These are phyloP conservation scores for Rhodinocichla rosea DNA, from an alignment of 2,113 vertebrate genomes.

Conservation along the genomic window DNA sequence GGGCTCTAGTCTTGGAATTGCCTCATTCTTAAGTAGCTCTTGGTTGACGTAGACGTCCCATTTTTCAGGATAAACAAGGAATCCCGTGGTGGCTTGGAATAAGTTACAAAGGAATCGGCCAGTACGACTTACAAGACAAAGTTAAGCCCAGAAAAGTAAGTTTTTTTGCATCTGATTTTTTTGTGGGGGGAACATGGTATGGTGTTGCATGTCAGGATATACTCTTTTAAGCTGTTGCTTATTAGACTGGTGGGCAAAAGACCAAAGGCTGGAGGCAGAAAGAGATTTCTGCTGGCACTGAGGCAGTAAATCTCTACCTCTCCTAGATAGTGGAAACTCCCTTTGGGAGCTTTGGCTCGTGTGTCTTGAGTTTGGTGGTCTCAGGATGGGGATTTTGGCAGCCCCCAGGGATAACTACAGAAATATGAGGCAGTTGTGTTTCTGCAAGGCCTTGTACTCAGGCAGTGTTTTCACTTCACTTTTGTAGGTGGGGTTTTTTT, in stretches of 20 bases:
- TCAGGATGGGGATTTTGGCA: background rate
- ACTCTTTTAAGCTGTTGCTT: background rate
- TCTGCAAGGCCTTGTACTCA: background rate
- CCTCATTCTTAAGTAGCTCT: background rate
- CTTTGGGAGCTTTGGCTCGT: background rate
- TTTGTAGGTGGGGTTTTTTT: background rate
- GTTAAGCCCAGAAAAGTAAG: slow-evolving; percentile 94
- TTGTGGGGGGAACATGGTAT: fast-evolving
- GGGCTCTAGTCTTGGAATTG: background rate
- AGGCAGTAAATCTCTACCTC: background rate
- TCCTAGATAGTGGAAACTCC: background rate
- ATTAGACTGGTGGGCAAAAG: background rate
- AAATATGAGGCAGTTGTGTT: background rate
- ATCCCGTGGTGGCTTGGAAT: slow-evolving; percentile 98
- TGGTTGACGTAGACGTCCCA: background rate
- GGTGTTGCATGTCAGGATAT: background rate
- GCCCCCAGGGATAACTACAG: background rate
- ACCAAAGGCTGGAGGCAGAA: background rate
- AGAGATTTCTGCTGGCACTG: background rate
- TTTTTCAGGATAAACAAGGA: slow-evolving; percentile 93
- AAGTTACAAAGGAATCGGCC: slow-evolving; percentile 96
- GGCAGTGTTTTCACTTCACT: background rate
- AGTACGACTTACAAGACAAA: slow-evolving; percentile 96
- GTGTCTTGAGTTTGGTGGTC: background rate
- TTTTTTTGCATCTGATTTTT: background rate